These are phyloP conservation scores for Odontamblyopus lacepedii DNA, from an alignment of 2,797 vertebrate genomes.

Conservation along the genomic window DNA sequence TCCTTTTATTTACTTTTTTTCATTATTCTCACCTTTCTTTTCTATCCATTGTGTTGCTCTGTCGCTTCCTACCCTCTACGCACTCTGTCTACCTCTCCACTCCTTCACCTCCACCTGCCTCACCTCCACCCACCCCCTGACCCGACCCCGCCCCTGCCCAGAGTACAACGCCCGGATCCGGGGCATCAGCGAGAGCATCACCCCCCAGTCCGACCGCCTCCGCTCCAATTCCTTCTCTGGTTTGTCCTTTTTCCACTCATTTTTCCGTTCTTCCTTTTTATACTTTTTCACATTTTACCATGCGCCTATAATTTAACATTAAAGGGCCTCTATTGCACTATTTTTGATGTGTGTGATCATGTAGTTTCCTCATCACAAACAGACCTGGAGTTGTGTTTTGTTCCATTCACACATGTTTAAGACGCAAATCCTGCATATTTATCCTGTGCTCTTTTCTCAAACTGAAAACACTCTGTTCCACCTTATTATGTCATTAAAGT, in stretches of 20 bases:
- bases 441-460: too few relatives aligned
- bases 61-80: constrained; percentile 55
- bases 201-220: constrained; percentile 82
- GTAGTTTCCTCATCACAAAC: too few relatives aligned
- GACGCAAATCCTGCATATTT: too few relatives aligned
- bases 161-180: constrained; percentile 85
- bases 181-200: constrained; percentile 80
- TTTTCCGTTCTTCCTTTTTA: constrained; percentile 43
- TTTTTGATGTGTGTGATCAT: too few relatives aligned
- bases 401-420: too few relatives aligned
- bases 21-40: constrained; percentile 39
- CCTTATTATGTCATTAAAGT: too few relatives aligned
- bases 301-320: constrained; percentile 7
- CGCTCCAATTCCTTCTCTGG: constrained; percentile 91
- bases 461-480: too few relatives aligned
- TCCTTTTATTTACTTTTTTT: constrained; percentile 37
- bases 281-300: constrained; percentile 12
- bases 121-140: constrained; percentile 55
- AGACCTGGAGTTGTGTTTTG: too few relatives aligned
- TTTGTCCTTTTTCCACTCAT: constrained; percentile 78
- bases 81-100: constrained; percentile 54
- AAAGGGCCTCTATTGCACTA: too few relatives aligned
- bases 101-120: constrained; percentile 50
- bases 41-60: constrained; percentile 45
- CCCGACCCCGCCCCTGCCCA: constrained; percentile 74